These are phyloP conservation scores for Linepithema humile DNA, from an alignment of 1,140 invertebrate genomes.

Conservation along the genomic window DNA sequence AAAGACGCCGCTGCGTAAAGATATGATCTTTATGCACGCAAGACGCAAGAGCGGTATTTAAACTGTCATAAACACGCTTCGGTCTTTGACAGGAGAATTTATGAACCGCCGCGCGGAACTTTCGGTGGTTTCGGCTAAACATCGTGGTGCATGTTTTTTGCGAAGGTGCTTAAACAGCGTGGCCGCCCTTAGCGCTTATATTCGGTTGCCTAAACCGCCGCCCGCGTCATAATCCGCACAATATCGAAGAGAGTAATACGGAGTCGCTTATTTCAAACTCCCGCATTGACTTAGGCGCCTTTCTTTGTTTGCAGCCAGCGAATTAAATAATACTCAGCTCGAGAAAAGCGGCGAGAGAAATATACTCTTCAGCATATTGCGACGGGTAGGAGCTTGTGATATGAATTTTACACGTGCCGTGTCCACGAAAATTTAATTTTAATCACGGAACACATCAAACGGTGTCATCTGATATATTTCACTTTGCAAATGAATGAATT, in stretches of 20 bases:
- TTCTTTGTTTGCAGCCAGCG: background rate
- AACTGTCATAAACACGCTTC: constrained; percentile 36
- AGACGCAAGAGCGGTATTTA: background rate
- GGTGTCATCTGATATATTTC: constrained; percentile 41
- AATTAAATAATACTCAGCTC: background rate
- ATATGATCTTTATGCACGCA: constrained; percentile 12
- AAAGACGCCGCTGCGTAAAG: background rate
- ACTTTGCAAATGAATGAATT: constrained; percentile 42
- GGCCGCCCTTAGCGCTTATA: background rate
- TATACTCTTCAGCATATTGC: background rate
- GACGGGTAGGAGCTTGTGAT: background rate
- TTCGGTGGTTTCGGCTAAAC: constrained; percentile 18
- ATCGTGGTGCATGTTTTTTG: constrained; percentile 26
- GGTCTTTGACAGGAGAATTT: constrained; percentile 43
- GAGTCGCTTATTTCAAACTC: background rate
- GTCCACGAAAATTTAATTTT: constrained; percentile 43
- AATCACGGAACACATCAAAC: constrained; percentile 36
- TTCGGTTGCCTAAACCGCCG: background rate
- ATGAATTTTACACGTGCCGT: constrained; percentile 13
- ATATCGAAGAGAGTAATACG: constrained; percentile 40
- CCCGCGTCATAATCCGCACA: constrained; percentile 20
- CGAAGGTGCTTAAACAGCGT: background rate
- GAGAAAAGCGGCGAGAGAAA: background rate
- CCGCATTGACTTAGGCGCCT: background rate
- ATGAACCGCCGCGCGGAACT: constrained; percentile 27